These are phyloP conservation scores for Hypotaenidia okinawae DNA, from an alignment of 2,797 vertebrate species.

Conservation along the genomic window DNA sequence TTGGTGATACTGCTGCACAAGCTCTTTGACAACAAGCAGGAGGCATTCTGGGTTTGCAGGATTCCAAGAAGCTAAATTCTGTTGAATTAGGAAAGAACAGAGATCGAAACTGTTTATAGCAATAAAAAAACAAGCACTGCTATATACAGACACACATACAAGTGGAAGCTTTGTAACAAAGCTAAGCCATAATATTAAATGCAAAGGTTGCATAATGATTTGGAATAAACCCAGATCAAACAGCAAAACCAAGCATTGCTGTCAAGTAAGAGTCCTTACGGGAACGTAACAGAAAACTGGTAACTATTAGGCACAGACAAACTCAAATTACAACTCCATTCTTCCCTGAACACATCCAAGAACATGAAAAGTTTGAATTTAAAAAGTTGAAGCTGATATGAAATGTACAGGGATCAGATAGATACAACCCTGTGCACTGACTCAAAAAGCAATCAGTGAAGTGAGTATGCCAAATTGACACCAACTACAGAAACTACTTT, in stretches of 20 bases:
- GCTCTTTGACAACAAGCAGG: slow-evolving; percentile 95
- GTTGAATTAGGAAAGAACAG: slow-evolving; percentile 24
- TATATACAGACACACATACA: not conserved
- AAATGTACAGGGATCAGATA: not conserved
- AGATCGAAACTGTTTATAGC: not conserved
- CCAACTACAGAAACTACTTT: not conserved
- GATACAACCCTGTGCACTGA: not conserved
- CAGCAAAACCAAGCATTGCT: not conserved
- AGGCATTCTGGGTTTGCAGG: slow-evolving; percentile 91
- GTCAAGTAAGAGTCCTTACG: not conserved
- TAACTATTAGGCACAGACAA: not conserved
- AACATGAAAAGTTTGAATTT: not conserved
- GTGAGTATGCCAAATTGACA: not conserved
- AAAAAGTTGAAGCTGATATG: not conserved
- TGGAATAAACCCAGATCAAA: not conserved
- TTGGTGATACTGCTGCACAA: slow-evolving; percentile 95
- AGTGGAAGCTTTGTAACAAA: not conserved
- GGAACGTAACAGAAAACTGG: not conserved
- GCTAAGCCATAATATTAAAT: not conserved
- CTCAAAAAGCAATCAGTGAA: not conserved
- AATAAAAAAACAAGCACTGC: not conserved
- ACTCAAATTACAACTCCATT: not conserved
- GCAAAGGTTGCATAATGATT: not conserved
- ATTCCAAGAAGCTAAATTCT: slow-evolving; percentile 95
- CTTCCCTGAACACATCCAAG: not conserved